These are phyloP conservation scores for Callocephalon fimbriatum DNA, from an alignment of 2,113 vertebrate genomes.

Conservation along the genomic window DNA sequence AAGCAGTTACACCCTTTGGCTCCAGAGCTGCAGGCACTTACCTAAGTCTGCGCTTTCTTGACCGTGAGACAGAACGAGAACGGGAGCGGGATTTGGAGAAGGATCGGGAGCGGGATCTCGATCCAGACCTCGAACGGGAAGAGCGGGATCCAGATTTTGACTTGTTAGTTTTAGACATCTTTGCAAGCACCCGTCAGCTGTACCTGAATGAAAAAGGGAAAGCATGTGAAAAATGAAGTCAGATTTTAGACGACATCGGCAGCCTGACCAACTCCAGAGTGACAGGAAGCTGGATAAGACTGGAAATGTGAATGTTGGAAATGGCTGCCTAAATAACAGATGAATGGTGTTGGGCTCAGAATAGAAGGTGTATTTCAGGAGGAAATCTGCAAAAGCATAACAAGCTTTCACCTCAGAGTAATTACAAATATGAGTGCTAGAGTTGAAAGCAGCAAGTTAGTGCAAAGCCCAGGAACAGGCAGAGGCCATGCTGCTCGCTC, in stretches of 20 bases:
- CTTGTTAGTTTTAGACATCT: slow-evolving; percentile 93
- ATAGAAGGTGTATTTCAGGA: not conserved
- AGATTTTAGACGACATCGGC: not conserved
- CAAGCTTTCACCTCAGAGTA: not conserved
- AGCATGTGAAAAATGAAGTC: slow-evolving; percentile 1
- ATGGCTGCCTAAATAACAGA: not conserved
- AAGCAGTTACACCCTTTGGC: not conserved
- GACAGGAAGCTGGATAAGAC: not conserved
- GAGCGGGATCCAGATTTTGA: slow-evolving; percentile 91
- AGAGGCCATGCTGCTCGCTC: not conserved
- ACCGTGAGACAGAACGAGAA: slow-evolving; percentile 90
- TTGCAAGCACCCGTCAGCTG: slow-evolving; percentile 66
- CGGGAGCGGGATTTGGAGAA: slow-evolving; percentile 89
- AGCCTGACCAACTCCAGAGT: not conserved
- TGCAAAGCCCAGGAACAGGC: not conserved
- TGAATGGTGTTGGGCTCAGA: not conserved
- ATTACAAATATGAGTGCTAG: not conserved
- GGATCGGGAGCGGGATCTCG: slow-evolving; percentile 89
- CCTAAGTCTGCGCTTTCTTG: slow-evolving; percentile 92
- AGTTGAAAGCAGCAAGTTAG: not conserved
- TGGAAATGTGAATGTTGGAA: not conserved
- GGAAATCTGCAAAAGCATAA: not conserved
- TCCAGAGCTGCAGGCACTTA: slow-evolving; percentile 59
- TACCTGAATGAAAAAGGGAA: slow-evolving; percentile 41
- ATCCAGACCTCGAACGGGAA: slow-evolving; percentile 88